These are phyloP conservation scores for Chrysomela aeneicollis DNA, from an alignment of 2,888 invertebrate species.

Conservation along the genomic window DNA sequence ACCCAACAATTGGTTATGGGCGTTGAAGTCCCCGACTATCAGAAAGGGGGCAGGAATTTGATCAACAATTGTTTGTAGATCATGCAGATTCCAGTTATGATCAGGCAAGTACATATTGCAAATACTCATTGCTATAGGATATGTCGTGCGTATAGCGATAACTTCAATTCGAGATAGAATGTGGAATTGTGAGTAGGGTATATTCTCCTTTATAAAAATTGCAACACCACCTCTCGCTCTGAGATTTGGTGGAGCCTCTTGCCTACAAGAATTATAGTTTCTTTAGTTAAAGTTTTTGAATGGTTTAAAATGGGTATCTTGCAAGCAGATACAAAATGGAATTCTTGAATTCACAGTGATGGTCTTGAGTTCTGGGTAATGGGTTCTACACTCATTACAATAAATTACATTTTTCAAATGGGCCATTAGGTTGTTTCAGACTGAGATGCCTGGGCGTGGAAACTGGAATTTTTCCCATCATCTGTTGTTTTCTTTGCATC, in stretches of 20 bases:
- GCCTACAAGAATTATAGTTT: slow-evolving; percentile 7
- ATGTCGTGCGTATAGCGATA: neutral
- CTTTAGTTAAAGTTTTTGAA: slow-evolving; percentile 4
- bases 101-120: slow-evolving; percentile 20
- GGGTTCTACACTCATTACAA: slow-evolving; percentile 14
- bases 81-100: slow-evolving; percentile 4
- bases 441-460: neutral
- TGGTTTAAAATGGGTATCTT: too few species aligned
- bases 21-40: slow-evolving; percentile 29
- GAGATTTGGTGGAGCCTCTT: neutral
- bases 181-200: neutral
- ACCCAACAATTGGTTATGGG: slow-evolving; percentile 33
- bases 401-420: neutral
- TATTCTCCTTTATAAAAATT: slow-evolving; percentile 6
- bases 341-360: too few species aligned
- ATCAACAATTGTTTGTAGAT: neutral
- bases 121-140: slow-evolving; percentile 6
- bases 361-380: slow-evolving; percentile 18
- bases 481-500: neutral
- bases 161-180: slow-evolving; percentile 1
- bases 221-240: slow-evolving; percentile 23
- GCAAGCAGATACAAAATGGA: too few species aligned
- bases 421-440: neutral
- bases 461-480: neutral
- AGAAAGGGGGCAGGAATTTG: slow-evolving; percentile 30